Conservation (phyloP, 1,140 invertebrate genomes). For the Hyles vespertilio region DNA sequence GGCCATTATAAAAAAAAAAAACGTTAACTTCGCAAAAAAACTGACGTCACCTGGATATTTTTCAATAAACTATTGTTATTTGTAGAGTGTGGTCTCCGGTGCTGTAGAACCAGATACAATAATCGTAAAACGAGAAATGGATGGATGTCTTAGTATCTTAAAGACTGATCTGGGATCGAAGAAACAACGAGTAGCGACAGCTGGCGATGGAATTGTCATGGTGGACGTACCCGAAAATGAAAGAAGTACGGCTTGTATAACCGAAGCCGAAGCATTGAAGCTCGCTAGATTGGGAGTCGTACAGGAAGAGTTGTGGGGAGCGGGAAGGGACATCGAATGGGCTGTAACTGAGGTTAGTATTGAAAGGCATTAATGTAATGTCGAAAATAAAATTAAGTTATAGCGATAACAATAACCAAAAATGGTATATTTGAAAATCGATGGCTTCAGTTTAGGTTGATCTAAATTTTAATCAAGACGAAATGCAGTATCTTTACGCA, state of each 20-base stretch:
- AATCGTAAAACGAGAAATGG: conserved; percentile 72
- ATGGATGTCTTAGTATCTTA: conserved; percentile 68
- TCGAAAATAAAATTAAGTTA: conserved; percentile 2
- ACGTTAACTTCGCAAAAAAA: too few species aligned
- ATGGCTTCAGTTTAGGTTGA: too few species aligned
- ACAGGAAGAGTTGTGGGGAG: conserved; percentile 80
- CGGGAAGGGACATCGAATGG: conserved; percentile 87
- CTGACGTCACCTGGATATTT: not conserved
- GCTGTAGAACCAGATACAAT: conserved; percentile 85
- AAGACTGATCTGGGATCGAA: conserved; percentile 78
- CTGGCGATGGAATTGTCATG: conserved; percentile 43
- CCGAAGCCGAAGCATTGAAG: conserved; percentile 67
- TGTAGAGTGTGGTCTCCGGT: conserved; percentile 86
- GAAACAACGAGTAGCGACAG: conserved; percentile 70
- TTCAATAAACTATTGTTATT: not conserved
- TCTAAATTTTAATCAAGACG: too few species aligned
- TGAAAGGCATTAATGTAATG: not conserved
- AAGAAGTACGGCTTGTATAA: conserved; percentile 70
- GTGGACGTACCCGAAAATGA: conserved; percentile 62
- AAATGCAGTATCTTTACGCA: too few species aligned
- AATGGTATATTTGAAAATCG: too few species aligned
- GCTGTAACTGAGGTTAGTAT: conserved; percentile 74
- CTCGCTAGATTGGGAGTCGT: conserved; percentile 76
- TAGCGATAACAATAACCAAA: too few species aligned
- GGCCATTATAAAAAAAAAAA: too few species aligned